Base-by-base conservation (phyloP, 2,888 invertebrate genomes). In the Drosophila neutralis region DNA sequence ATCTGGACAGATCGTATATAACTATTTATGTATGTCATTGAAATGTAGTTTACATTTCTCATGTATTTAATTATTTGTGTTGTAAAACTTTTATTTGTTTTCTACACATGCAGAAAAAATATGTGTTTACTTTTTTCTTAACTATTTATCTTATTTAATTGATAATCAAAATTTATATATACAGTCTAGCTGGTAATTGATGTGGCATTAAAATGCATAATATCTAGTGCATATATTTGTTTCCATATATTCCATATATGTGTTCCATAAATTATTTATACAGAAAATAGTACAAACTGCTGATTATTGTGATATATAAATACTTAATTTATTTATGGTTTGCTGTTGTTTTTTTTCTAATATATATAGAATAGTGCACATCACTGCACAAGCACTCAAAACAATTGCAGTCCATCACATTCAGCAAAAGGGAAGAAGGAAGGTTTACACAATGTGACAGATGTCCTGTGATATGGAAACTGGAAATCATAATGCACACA, bases 391-490 rank as follows among this genome's bases (percentile, higher is more conserved):
- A 59, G 62, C 64, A 62, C 74, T 78, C 78, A 59, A 52, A 76
- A 57, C 69, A 69, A 69, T 78, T 78, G 63, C 76, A 70, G 59
- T 70, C 58, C 61, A 71, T 77, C 80, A 70, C 36, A 57, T 36
- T 69, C 45, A 29, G 58, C 51, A 15, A 45, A 4, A 45, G 45
- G 24, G 15, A 45, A 29, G 6, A 45, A 24, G 27, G 8, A 61
- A 48, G 53, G 49, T 31, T 69, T 56, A 80, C 61, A 57, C 57
- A 78, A 76, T 72, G 63, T 80, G 78, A 78, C 78, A 78, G 73
- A 56, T 76, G 75, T 74, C 61, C 33, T 49, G 52, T 67, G 67
- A 70, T 45, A 61, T 63, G 54, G 61, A 51, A 45, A 66, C 62
- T 69, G 51, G 49, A 40, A 66, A 69, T 40, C 58, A 63, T 78